Base-by-base conservation (phyloP, 1,140 invertebrate genomes). In the Rhizoglyphus robini region DNA sequence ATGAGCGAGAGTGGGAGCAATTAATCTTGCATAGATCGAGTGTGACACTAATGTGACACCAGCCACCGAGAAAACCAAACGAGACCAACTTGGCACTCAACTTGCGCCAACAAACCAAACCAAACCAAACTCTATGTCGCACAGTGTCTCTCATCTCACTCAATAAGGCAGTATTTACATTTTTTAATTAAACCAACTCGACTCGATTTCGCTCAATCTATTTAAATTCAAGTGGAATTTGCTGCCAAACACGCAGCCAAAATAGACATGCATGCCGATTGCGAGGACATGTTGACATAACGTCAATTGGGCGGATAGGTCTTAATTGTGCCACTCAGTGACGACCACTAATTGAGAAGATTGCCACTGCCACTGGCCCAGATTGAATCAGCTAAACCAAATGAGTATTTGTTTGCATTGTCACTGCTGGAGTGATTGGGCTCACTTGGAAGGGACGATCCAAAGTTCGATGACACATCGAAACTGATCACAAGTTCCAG, bases 1-100 rank as follows among this genome's bases (percentile, higher is more conserved):
- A 54, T 54, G 51, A 54, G 51, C 20, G 51, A 8, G 51, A 20
- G 8, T 54, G 8, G 8, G 15, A 8, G 51, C 31, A 54, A 54
- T 54, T 27, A 54, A 54, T 54, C 51, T 54, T 54, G 8, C 51
- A 54, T 54, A 54, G 51, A 54, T 54, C 20, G 36, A 54, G 20
- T 27, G 31, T 25, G 23, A 54, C 51, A 54, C 51, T 54, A 32
- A 41, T 54, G 51, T 54, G 51, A 54, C 23, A 54, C 23, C 51
- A 18, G 8, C 36, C 8, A 41, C 8, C 8, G 36, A 41, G 18
- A 41, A 41, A 41, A 41, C 36, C 36, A 41, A 41, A 41, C 36
- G 36, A 41, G 36, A 41, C 36, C 18, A 18, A 41, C 18, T 41
- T 41, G 36, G 36, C 36, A 41, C 36, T 18, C 36, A 41, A 11